A percentile compares a stretch with the other conserved stretches of the same genome.
These are phyloP conservation scores for Urocyon cinereoargenteus DNA, from an alignment of 2,797 vertebrate species.

Conservation along the genomic window DNA sequence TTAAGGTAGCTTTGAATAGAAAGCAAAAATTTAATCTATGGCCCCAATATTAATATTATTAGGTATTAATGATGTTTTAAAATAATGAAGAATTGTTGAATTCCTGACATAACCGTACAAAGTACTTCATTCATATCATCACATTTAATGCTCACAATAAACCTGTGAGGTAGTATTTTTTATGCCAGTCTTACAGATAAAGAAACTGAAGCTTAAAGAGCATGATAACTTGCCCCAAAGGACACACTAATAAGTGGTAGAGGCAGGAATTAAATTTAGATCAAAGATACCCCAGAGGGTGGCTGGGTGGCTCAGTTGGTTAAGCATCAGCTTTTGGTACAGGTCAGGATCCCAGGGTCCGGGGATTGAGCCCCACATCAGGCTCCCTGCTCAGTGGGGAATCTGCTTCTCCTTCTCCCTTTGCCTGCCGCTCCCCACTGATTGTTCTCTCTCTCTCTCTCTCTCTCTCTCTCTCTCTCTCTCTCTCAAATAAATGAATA, in stretches of 20 bases:
- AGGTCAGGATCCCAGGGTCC: too few species aligned
- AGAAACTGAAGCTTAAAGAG: not conserved
- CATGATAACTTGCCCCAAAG: slow-evolving; percentile 19
- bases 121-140: not conserved
- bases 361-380: too few species aligned
- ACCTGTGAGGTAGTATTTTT: slow-evolving; percentile 9
- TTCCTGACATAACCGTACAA: not conserved
- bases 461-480: too few species aligned
- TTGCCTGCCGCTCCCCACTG: too few species aligned
- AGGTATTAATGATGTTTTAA: not conserved
- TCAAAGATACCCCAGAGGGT: not conserved
- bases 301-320: too few species aligned
- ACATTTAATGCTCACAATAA: not conserved
- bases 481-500: too few species aligned
- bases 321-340: too few species aligned
- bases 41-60: not conserved
- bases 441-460: too few species aligned
- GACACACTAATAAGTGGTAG: not conserved
- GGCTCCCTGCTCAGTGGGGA: too few species aligned
- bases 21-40: not conserved
- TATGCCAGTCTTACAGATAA: slow-evolving; percentile 30
- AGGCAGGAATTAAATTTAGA: not conserved
- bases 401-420: too few species aligned
- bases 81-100: not conserved
- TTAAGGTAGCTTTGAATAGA: not conserved